Base-by-base conservation (phyloP, 2,797 vertebrate species). In the Vipera latastei region DNA sequence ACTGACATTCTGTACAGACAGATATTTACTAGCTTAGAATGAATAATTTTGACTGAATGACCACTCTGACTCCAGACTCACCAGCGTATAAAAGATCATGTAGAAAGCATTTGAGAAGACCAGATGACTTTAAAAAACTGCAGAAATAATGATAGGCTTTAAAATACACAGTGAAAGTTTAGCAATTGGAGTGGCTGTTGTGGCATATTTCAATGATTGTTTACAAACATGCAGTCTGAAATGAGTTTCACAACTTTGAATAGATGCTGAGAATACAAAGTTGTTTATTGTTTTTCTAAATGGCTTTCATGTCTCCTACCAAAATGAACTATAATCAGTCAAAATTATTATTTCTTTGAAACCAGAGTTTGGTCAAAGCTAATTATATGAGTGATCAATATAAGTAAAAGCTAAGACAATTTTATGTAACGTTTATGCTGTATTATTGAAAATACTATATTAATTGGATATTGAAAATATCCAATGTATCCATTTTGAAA, bases 231-330 rank as follows among this genome's bases (percentile, higher is more conserved):
- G 93, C 93, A 87, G 48, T 95, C 91, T 91, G 2, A 57, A 0
- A 0, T 2, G 87, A 63, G 93, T 8, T 78, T 11, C 12, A 2
- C 0, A 2, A n/a, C 91, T 94, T 86, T 0, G 25, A 7, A 88
- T 8, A 89, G 8, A 61, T 32, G 14, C 56, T 90, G 86, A 20
- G 57, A 2, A 1, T 0, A 56, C 1, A 53, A 89, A 48, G 1
- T 18, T 0, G 18, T 0, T 0, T 0, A 14, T 20, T 16, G 65
- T 16, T 65, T 51, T 44, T 44, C 73, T 83, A 44, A 91, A 90
- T 91, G 26, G 0, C 61, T 69, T 14, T 53, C 16, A 0, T 0
- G 0, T 3, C 91, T 26, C 69, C 6, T 16, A 3, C 51, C 0
- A 61, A 0, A 28, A 51, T 92, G 0, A 4, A 13, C 44, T 53